Evolutionary conservation across 2,113 vertebrate genomes (phyloP), one percentile per base, ranked within the genome.

Genomic region (Cromileptes altivelis): DNA sequence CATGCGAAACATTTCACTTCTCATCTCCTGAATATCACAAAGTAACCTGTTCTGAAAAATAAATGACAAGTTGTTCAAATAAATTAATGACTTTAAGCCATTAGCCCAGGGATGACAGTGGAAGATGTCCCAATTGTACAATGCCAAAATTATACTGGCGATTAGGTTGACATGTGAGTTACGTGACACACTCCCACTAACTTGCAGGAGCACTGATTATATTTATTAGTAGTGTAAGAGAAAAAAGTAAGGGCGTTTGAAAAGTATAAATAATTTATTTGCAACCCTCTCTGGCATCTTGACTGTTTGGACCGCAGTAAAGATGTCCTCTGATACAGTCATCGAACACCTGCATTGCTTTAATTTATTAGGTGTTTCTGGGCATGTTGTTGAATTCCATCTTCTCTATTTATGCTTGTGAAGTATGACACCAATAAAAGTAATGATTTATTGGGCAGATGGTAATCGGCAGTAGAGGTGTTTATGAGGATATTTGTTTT

Each of bases 401-500:
- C 72, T 62, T 74, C 33, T 83, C 56, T 75, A 72, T 85, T 90
- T 77, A 78, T 62, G 71, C 72, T 60, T 84, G 69, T 74, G 55
- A 87, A 67, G 47, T 72, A 70, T 80, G 81, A 88, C 55, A 75
- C n/a, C 70, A 88, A 87, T 93, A 68, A 80, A 86, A 87, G 13
- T 61, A 58, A 65, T 82, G 42, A 91, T 91, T 89, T 78, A 85
- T 68, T 74, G 40, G 65, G 19, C 19, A 65, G 80, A 88, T 89
- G 69, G 57, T 85, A 86, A 85, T 88, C 42, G 15, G 80, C 65
- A 71, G 27, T 65, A 57, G 61, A 83, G n/a, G n/a, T 69, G 42
- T 80, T 91, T 85, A 87, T 88, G 77, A 84, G 85, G 71, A 89
- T 81, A 71, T 88, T 89, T 88, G 67, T 92, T 82, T 85, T 83